Evolutionary conservation across 2,888 invertebrate species (phyloP), one percentile per base, ranked within the genome.

Genomic region (Noctua fimbriata): DNA sequence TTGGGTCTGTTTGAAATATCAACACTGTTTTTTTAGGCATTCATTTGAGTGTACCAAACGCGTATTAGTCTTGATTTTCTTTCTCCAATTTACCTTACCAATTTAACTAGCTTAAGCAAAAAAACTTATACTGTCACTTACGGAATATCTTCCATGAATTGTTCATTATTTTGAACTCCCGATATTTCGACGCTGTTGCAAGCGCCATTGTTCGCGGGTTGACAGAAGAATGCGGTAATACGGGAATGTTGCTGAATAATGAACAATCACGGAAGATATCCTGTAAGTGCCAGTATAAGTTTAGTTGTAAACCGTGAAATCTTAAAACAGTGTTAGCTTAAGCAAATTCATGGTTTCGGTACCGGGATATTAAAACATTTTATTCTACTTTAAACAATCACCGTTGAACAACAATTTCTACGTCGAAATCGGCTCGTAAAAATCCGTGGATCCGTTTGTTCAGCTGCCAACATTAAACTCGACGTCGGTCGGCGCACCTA

Each of bases 381-480:
- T 36, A 66, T 65, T 21, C n/a, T 16, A 7, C 14, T 60, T 70
- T 32, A 80, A 80, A 70, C 24, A 49, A 60, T 63, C n/a, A 18
- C 63, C 10, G n/a, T 41, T 18, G 28, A 69, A 6, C 4, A 18
- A 49, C 12, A 52, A 69, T 41, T 76, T 44, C n/a, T 58, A 49
- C 24, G 47, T 76, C 24, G 28, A 69, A 63, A 69, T 52, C 60
- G 32, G n/a, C 32, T 52, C 58, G n/a, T 85, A 72, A 60, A 71
- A 63, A 69, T 65, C 55, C 4, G 44, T n/a, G 28, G 9, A 52
- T 79, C 21, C 60, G 58, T 79, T 75, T 77, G 67, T 79, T 66
- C 76, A 86, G 78, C 67, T 76, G 83, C 52, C 52, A 52, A 12
- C 58, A 49, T 2, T 52, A 74, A 71, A 79, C 60, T 24, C 63